Evolutionary conservation across 35 echinoderm and acorn worm genomes (phyloP).

Genomic region (Apostichopus parvimensis): DNA sequence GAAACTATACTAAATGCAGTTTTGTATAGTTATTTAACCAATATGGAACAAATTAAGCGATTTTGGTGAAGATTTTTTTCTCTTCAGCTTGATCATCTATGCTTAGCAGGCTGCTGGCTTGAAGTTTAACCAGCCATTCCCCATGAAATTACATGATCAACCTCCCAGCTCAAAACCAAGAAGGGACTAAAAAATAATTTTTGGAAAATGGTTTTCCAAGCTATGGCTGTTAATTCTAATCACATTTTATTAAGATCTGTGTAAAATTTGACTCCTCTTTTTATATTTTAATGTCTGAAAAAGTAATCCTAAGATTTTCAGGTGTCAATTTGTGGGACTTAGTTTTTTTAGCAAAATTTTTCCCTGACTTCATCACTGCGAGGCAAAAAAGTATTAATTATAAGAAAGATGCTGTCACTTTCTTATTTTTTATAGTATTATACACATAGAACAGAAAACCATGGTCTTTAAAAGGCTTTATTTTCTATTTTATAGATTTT

Average conservation of each 20-base stretch:
- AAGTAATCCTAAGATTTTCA: conserved; percentile 4
- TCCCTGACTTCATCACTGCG: not conserved
- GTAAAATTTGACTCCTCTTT: not conserved
- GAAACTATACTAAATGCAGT: not conserved
- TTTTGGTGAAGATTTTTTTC: conserved; percentile 29
- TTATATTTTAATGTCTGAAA: not conserved
- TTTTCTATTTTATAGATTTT: conserved; percentile 21
- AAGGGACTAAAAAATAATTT: conserved; percentile 22
- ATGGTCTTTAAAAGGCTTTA: conserved; percentile 2
- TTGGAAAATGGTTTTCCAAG: not conserved
- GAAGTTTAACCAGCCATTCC: not conserved
- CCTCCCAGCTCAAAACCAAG: not conserved
- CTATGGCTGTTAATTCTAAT: not conserved
- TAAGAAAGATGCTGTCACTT: no score
- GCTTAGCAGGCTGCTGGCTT: not conserved
- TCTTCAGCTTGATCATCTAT: conserved; percentile 4
- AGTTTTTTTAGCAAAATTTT: conserved; percentile 38
- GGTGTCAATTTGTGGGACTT: conserved; percentile 30
- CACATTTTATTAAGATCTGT: not conserved
- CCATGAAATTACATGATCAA: not conserved
- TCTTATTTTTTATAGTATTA: conserved; percentile 1
- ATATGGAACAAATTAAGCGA: not conserved
- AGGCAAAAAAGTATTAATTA: no score
- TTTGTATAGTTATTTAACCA: not conserved
- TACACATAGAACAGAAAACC: conserved; percentile 28